Evolutionary conservation across 2,113 vertebrate genomes (phyloP).

Genomic region (Zingel zingel): DNA sequence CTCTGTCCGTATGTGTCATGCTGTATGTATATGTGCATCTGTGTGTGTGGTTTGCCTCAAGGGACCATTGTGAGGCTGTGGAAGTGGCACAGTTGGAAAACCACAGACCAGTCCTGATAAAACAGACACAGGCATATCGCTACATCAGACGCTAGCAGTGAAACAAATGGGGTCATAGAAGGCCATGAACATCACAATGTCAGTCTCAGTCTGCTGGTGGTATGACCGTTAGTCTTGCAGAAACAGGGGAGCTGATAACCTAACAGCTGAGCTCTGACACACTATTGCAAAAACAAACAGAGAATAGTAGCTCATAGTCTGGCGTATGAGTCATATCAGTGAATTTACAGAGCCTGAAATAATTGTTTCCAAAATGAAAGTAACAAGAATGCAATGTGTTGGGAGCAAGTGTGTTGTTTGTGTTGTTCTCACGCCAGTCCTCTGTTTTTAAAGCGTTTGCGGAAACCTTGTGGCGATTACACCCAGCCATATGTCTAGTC

Average conservation of each 20-base stretch:
- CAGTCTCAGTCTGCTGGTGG: constrained; percentile 44
- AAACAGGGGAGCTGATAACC: constrained; percentile 42
- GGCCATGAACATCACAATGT: constrained; percentile 72
- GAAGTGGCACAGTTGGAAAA: constrained; percentile 53
- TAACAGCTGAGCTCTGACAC: constrained; percentile 9
- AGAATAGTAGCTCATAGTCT: constrained; percentile 27
- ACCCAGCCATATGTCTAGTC: constrained; percentile 69
- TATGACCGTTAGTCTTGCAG: constrained; percentile 30
- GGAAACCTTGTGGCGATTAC: constrained; percentile 67
- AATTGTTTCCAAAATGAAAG: constrained; percentile 63
- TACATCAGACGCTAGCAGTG: constrained; percentile 56
- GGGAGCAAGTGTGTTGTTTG: constrained; percentile 47
- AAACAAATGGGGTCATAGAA: constrained; percentile 75
- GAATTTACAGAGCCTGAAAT: constrained; percentile 46
- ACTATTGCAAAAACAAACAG: constrained; percentile 29
- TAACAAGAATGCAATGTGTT: constrained; percentile 66
- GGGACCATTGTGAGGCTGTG: constrained; percentile 37
- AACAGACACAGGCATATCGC: constrained; percentile 52
- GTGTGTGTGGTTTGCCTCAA: constrained; percentile 34
- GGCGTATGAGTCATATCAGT: constrained; percentile 46
- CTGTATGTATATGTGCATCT: constrained; percentile 9
- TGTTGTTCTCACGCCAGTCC: constrained; percentile 46
- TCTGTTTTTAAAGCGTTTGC: constrained; percentile 33
- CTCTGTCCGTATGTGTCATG: constrained; percentile 33
- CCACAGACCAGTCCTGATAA: constrained; percentile 61